A percentile compares a stretch with the other conserved stretches of the same genome.
Evolutionary conservation across 2,888 invertebrate genomes (phyloP).

Genomic region (Hirudinaria manillensis): DNA sequence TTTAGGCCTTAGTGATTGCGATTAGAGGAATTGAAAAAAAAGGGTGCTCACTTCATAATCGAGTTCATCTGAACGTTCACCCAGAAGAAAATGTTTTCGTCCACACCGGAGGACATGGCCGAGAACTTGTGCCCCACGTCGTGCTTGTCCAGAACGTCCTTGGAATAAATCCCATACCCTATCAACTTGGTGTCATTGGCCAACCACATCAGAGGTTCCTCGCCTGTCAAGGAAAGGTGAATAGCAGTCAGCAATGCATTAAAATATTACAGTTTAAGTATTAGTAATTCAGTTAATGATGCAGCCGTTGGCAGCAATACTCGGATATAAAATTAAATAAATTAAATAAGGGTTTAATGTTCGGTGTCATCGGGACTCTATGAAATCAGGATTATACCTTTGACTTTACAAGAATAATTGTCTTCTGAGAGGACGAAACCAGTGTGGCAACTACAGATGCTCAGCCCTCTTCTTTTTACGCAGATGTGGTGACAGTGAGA

Average conservation of each 20-base stretch:
- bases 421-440: slow-evolving; percentile 1
- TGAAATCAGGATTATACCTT: neutral
- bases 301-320: too few relatives aligned
- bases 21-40: neutral
- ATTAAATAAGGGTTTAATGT: too few relatives aligned
- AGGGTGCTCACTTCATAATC: neutral
- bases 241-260: too few relatives aligned
- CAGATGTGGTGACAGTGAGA: slow-evolving; percentile 2
- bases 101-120: neutral
- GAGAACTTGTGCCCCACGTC: neutral
- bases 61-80: neutral
- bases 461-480: neutral
- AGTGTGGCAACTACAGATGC: neutral
- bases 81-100: neutral
- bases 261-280: too few relatives aligned
- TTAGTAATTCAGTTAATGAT: too few relatives aligned
- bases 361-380: too few relatives aligned
- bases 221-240: neutral
- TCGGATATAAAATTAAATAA: too few relatives aligned
- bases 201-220: neutral
- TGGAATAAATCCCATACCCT: neutral
- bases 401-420: neutral
- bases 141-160: neutral
- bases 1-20: neutral
- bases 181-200: neutral